These are phyloP conservation scores for Montipora capitata DNA, from an alignment of 92 coral and sea anemone genomes.

Conservation along the genomic window DNA sequence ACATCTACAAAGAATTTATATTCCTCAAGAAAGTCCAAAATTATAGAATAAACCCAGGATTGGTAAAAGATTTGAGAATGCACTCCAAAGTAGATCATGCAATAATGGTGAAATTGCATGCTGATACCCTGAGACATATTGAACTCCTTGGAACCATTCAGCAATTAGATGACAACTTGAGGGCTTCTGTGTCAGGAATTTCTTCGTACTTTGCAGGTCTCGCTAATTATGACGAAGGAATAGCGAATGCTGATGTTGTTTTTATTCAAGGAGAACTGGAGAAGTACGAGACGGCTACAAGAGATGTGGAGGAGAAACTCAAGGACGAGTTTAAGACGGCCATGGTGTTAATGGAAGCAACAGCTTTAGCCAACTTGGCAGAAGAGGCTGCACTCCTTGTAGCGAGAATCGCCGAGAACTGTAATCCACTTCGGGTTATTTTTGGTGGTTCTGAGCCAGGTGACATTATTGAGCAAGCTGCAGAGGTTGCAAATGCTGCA, in stretches of 20 bases:
- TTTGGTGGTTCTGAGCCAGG: slow-evolving; percentile 42
- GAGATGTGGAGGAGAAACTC: too few relatives aligned
- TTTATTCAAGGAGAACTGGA: slow-evolving; percentile 1
- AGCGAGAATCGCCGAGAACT: slow-evolving; percentile 10
- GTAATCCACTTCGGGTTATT: slow-evolving; percentile 50
- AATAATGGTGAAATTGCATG: slow-evolving; percentile 34
- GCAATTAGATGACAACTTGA: slow-evolving; percentile 17
- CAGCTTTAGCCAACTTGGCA: too few relatives aligned
- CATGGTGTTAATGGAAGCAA: too few relatives aligned
- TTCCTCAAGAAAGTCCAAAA: slow-evolving; percentile 15
- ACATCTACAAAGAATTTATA: slow-evolving; percentile 29
- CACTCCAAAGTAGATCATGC: slow-evolving; percentile 27
- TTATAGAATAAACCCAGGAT: not conserved
- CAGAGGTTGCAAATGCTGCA: slow-evolving; percentile 15
- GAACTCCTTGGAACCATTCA: slow-evolving; percentile 31
- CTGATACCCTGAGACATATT: slow-evolving; percentile 17
- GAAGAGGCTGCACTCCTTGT: not conserved
- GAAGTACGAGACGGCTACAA: not conserved
- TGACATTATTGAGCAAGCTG: slow-evolving; percentile 14
- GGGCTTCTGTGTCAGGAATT: slow-evolving; percentile 6
- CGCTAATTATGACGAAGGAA: slow-evolving; percentile 59
- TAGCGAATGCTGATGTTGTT: slow-evolving; percentile 40
- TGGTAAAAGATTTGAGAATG: slow-evolving; percentile 33
- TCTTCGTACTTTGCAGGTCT: slow-evolving; percentile 35
- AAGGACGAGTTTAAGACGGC: too few relatives aligned